Conservation (phyloP, 1,140 invertebrate species). For the Bombyx mori region ASM3026992v2 NC_085127.1:13989501-13990000, state of each 20-base stretch:
- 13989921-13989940: too few species aligned
- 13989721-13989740: conserved; percentile 99
- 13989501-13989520: too few species aligned
- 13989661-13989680: conserved; percentile 95
- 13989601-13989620: too few species aligned
- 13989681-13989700: conserved; percentile 92
- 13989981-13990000: too few species aligned
- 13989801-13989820: conserved; percentile 88
- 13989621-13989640: too few species aligned
- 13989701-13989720: conserved; percentile 98
- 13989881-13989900: too few species aligned
- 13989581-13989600: too few species aligned
- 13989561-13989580: not conserved
- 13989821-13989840: conserved; percentile 98
- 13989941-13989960: too few species aligned
- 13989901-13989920: too few species aligned
- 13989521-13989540: too few species aligned
- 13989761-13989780: conserved; percentile 98
- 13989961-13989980: too few species aligned
- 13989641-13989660: conserved; percentile 96
- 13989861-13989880: not conserved
- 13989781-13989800: conserved; percentile 99
- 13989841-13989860: conserved; percentile 89
- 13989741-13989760: conserved; percentile 97
- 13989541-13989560: too few species aligned